Percentiles rank a stretch among this genome's conserved stretches.
These are phyloP conservation scores for Pocillopora grandis DNA, from an alignment of 92 coral and sea anemone genomes.

Conservation along the genomic window DNA sequence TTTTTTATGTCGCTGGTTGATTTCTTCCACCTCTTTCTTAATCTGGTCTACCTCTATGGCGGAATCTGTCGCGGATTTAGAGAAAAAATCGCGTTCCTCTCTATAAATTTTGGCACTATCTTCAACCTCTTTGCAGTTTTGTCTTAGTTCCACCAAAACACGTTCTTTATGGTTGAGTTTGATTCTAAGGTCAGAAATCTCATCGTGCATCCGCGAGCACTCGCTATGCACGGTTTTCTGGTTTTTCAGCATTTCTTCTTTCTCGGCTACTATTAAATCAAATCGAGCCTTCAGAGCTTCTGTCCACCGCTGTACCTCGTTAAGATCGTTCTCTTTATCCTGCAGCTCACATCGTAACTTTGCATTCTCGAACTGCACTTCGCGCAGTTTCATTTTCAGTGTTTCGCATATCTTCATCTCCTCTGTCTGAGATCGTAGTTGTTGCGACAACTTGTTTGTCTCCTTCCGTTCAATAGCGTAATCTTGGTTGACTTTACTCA, in stretches of 20 bases:
- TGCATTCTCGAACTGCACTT: slow-evolving; percentile 50
- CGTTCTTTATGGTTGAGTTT: slow-evolving; percentile 64
- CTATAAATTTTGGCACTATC: slow-evolving; percentile 40
- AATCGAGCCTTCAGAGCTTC: slow-evolving; percentile 76
- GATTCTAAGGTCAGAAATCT: slow-evolving; percentile 49
- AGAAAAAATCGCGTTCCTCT: slow-evolving; percentile 29
- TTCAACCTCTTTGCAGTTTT: slow-evolving; percentile 49
- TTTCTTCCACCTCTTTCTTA: slow-evolving; percentile 15
- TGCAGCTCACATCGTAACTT: slow-evolving; percentile 59
- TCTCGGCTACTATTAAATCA: slow-evolving; percentile 66
- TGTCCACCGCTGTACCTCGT: slow-evolving; percentile 79
- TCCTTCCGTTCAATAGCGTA: slow-evolving; percentile 61
- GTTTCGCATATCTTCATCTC: slow-evolving; percentile 65
- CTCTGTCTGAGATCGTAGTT: slow-evolving; percentile 57
- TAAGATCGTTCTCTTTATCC: slow-evolving; percentile 64
- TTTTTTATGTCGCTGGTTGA: slow-evolving; percentile 25
- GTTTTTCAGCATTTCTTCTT: slow-evolving; percentile 51
- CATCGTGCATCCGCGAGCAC: slow-evolving; percentile 35
- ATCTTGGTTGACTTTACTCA: slow-evolving; percentile 55
- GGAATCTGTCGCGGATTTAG: slow-evolving; percentile 15
- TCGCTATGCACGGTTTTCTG: slow-evolving; percentile 48
- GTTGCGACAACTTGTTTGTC: slow-evolving; percentile 47
- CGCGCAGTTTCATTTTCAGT: slow-evolving; percentile 55
- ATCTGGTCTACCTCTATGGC: slow-evolving; percentile 25
- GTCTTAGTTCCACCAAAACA: slow-evolving; percentile 61